These are phyloP conservation scores for Eupithecia exiguata DNA, from an alignment of 2,888 invertebrate species.

Conservation along the genomic window DNA sequence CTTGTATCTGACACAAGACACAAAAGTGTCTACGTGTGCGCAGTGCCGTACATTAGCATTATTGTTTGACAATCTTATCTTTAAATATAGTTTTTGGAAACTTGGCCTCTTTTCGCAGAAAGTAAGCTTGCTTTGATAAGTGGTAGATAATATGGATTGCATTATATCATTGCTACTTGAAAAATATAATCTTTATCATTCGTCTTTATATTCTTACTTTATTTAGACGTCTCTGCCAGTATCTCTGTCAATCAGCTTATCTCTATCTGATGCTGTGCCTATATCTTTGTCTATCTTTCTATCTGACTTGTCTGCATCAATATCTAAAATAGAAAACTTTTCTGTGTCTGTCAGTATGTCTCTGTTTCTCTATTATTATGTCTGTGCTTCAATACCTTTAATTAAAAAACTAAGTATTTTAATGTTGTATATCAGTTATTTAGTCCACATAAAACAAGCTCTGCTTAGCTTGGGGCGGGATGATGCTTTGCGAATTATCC, in stretches of 20 bases:
- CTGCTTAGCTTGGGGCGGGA: no score
- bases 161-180: neutral
- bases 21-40: no score
- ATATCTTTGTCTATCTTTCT: neutral
- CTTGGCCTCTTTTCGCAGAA: neutral
- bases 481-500: no score
- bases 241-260: neutral
- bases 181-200: neutral
- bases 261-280: neutral
- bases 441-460: no score
- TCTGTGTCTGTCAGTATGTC: no score
- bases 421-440: no score
- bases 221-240: neutral
- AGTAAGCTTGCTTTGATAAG: slow-evolving; percentile 2
- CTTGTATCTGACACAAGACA: no score
- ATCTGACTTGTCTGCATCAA: neutral
- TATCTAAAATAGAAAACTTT: no score
- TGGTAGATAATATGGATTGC: neutral
- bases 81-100: neutral
- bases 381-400: no score
- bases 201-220: neutral
- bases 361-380: no score
- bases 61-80: neutral
- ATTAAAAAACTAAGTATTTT: no score
- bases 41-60: neutral